Evolutionary conservation across 1,140 invertebrate species (phyloP).

Genomic region (Temnothorax longispinosus): DNA sequence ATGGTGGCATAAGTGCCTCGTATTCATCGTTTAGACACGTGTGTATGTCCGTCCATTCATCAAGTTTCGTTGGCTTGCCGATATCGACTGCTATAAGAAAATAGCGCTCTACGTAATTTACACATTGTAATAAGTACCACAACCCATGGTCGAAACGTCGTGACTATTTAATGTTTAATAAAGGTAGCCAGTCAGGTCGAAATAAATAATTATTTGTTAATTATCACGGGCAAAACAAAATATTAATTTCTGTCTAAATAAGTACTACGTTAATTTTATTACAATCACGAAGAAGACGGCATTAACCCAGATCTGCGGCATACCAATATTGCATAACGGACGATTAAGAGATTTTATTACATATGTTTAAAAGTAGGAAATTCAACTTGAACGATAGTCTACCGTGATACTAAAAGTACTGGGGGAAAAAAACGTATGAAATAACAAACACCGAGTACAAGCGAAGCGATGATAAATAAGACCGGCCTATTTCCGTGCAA

Average conservation of each 20-base stretch:
- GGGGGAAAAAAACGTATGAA: not conserved
- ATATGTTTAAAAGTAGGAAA: not conserved
- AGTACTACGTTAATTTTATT: not conserved
- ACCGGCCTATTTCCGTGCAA: slow-evolving; percentile 60
- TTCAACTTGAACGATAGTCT: slow-evolving; percentile 5
- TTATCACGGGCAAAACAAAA: too few relatives aligned
- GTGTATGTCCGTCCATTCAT: not conserved
- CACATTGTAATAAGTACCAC: not conserved
- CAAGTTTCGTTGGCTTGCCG: not conserved
- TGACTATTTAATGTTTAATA: too few relatives aligned
- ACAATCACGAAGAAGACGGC: not conserved
- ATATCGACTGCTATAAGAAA: not conserved
- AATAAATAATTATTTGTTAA: too few relatives aligned
- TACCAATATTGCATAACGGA: not conserved
- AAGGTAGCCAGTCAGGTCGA: too few relatives aligned
- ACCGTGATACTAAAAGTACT: not conserved
- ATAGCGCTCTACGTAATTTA: not conserved
- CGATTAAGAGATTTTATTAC: slow-evolving; percentile 3
- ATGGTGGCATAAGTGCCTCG: not conserved
- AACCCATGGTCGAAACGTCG: too few relatives aligned
- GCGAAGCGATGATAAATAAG: slow-evolving; percentile 51
- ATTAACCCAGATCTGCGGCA: slow-evolving; percentile 7
- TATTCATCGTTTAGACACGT: not conserved
- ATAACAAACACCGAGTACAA: slow-evolving; percentile 22
- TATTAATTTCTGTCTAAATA: too few relatives aligned